Evolutionary conservation across 1,140 invertebrate species (phyloP).

Genomic region (Dicyema japonicum): DNA sequence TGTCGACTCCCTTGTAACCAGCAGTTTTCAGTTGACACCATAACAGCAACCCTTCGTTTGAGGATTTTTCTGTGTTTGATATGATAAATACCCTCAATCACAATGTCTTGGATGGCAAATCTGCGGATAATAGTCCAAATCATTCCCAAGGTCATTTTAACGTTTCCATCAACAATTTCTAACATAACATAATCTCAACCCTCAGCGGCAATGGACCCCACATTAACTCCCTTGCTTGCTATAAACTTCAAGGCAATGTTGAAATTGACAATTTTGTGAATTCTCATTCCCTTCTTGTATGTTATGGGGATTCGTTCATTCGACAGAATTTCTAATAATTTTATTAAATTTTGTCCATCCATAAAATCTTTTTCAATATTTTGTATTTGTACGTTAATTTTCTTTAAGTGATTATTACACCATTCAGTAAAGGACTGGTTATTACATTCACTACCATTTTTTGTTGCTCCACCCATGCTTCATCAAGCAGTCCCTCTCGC

Average conservation of each 20-base stretch:
- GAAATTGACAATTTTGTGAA: conserved; percentile 97
- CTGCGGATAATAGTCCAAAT: conserved; percentile 98
- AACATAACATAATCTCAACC: too few relatives aligned
- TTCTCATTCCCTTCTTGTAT: conserved; percentile 90
- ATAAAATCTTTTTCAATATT: conserved; percentile 96
- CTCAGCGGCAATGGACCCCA: conserved; percentile 74
- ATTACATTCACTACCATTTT: too few relatives aligned
- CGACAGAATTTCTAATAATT: conserved; percentile 66
- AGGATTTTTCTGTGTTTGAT: conserved; percentile 50
- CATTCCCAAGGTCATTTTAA: conserved; percentile 99
- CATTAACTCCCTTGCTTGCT: conserved; percentile 81
- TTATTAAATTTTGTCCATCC: conserved; percentile 90
- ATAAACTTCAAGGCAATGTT: conserved; percentile 97
- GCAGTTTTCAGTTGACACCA: conserved; percentile 98
- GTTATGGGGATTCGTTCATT: conserved; percentile 78
- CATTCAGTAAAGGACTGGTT: conserved; percentile 95
- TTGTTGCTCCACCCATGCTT: too few relatives aligned
- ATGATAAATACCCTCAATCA: conserved; percentile 40
- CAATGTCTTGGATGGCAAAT: conserved; percentile 98
- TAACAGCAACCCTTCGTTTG: conserved; percentile 81
- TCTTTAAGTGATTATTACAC: conserved; percentile 94
- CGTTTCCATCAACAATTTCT: conserved; percentile 98
- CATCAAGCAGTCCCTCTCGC: too few relatives aligned
- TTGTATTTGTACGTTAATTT: conserved; percentile 83
- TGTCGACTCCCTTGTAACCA: conserved; percentile 97